Base-by-base conservation (phyloP, 2,113 vertebrate genomes). In the Forbesichthys papilliferus region DNA sequence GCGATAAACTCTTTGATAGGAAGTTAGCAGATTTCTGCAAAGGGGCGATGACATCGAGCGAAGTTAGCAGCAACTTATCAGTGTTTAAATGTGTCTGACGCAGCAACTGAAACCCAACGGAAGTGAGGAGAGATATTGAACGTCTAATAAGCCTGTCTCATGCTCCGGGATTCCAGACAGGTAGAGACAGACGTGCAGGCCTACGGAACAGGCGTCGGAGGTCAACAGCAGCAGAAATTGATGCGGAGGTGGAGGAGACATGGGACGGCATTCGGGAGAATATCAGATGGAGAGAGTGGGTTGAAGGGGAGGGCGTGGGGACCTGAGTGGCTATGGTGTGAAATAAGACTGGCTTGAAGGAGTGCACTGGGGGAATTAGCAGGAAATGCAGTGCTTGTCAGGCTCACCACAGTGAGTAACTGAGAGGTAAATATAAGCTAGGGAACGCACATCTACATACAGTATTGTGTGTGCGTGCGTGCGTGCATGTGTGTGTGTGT, bases 141-240 rank as follows among this genome's bases (percentile, higher is more conserved):
- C 2, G 27, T 27, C 27, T 27, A 27, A 27, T 27, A 27, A 27
- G 27, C 27, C 27, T 27, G 27, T 27, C 27, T 27, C 27, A 27
- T 27, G 27, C 27, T 27, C 27, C 27, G 1, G 1, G 27, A 27
- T 27, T 1, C 10, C 11, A 55, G 68, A 51, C 77, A 86, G 75
- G 72, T 72, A 63, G 49, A 55, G 71, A 78, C 84, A 81, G 82
- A 82, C 80, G 82, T 78, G 75, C 63, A 84, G 69, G 78, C 77
- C 72, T 61, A 4, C 13, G 52, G 68, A 85, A 76, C 79, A 78
- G 77, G 75, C 66, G 36, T 6, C 36, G 36, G 36, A 42, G 5
- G 4, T 42, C 36, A 42, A 42, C 36, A 8, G 36, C 36, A 8
- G 36, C 7, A 8, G 36, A 42, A 42, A 42, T 42, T 42, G 36